Evolutionary conservation across 2,888 invertebrate genomes (phyloP), one percentile per base, ranked within the genome.

Genomic region (Molanna angustata): DNA sequence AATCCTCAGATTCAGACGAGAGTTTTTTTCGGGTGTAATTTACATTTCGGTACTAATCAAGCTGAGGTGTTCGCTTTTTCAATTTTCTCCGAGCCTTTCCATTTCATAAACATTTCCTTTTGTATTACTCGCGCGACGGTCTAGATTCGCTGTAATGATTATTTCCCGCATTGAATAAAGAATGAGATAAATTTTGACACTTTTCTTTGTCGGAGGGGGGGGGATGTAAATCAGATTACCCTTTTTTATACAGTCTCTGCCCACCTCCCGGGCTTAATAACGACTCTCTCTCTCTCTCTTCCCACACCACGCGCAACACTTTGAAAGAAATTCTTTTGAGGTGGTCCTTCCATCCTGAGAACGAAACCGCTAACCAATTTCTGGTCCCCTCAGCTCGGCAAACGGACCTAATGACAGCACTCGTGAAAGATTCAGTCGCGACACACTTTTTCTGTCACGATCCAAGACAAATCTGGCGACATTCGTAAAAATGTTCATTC

Each of bases 161-260:
- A 45, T 39, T 37, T 44, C 45, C 39, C 37, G 40, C 35, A 42
- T 42, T 21, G 18, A 16, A 18, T 21, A 43, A 44, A 32, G 35
- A 44, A 11, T 3, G 32, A 44, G 44, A 17, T 44, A 32, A 41
- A 49, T 44, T 50, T 37, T 44, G 50, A 50, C 50, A 50, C 50
- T 43, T 42, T 44, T 44, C 20, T 41, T 54, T 50, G 55, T 55
- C 47, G 22, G 40, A 19, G 40, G n/a, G n/a, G n/a, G n/a, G n/a
- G n/a, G 32, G 52, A 43, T 48, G 49, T 54, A 55, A 55, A 57
- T 57, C 54, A 46, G 54, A 54, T 49, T 52, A 55, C 52, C 49
- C 52, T 41, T 54, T 51, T 49, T 32, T 41, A 4, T 22, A 13
- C 9, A 27, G 27, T 6, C n/a, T n/a, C n/a, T n/a, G n/a, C n/a